Evolutionary conservation across 1,140 invertebrate species (phyloP), one percentile per base, ranked within the genome.

Genomic region (Drosophila busckii): DNA sequence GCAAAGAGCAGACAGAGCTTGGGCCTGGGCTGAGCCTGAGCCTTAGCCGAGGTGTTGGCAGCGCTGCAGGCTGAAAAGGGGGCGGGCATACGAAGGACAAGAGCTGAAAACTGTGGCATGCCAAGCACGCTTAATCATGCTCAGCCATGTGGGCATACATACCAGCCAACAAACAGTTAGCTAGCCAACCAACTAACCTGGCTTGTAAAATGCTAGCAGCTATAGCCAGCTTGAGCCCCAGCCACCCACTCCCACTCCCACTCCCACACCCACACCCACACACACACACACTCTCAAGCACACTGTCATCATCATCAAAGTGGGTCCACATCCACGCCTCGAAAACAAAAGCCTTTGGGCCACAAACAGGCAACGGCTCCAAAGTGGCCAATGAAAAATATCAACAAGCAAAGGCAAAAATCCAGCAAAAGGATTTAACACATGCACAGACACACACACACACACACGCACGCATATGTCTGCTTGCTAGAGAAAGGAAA

Each of bases 351-450:
- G 46, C 32, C 31, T 29, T 25, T 16, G 7, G 23, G 29, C 46
- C 31, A 34, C 8, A 22, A 16, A n/a, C 37, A 35, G 32, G 25
- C 15, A 19, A 50, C 23, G 34, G 22, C 23, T 37, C 32, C 45
- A 45, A 19, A 70, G 45, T 48, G 60, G 54, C 48, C 44, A 61
- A 55, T 70, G 68, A 65, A 61, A 71, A 65, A 66, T 55, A 70
- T 52, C 68, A 56, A 53, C 60, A 50, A 48, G 61, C 44, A 60
- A 44, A 29, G 60, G 29, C 38, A 40, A 62, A n/a, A 71, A 52
- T 71, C 61, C 49, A 71, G 35, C 32, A 23, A 55, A 70, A 48
- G 66, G 67, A 59, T 70, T 70, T 53, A 42, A 23, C 52, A 40
- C 64, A 49, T 9, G 7, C 28, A 38, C 7, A 38, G 19, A 13